phyloP scores from a whole-genome alignment of 2,113 vertebrate species.

The Jaculus jaculus region DNA sequence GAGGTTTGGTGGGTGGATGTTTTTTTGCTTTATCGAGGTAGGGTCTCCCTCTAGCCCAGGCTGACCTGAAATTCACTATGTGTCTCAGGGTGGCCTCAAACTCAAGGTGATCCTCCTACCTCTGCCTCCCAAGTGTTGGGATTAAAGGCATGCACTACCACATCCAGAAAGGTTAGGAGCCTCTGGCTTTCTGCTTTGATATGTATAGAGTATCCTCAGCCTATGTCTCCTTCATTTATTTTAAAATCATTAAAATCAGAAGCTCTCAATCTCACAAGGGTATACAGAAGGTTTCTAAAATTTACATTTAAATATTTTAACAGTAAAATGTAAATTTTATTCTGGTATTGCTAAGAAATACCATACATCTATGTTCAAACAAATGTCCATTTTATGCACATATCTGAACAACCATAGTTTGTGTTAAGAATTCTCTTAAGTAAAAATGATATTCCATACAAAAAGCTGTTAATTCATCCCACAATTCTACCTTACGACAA shows the following conservation, averaged over 20 bases:
- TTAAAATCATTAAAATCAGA: neutral
- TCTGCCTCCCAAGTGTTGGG: too few species aligned
- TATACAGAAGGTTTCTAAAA: constrained; percentile 1
- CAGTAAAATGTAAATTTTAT: neutral
- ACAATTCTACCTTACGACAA: neutral
- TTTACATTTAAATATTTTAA: neutral
- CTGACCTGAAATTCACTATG: too few species aligned
- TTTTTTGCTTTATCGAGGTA: too few species aligned
- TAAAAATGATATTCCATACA: neutral
- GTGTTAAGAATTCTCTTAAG: neutral
- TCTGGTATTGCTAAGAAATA: neutral
- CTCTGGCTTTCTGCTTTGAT: too few species aligned
- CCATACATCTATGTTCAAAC: neutral
- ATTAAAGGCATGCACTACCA: too few species aligned
- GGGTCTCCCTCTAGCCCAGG: too few species aligned
- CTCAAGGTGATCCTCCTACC: too few species aligned
- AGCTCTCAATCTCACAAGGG: neutral
- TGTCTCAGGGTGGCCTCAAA: too few species aligned
- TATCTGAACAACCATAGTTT: neutral
- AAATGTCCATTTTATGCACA: neutral
- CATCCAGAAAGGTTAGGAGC: too few species aligned
- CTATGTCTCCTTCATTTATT: too few species aligned
- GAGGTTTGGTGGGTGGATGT: too few species aligned
- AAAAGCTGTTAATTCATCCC: neutral
- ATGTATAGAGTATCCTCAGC: too few species aligned